Conservation (phyloP, 2,888 invertebrate species). For the Glaucopsyche alexis region DNA sequence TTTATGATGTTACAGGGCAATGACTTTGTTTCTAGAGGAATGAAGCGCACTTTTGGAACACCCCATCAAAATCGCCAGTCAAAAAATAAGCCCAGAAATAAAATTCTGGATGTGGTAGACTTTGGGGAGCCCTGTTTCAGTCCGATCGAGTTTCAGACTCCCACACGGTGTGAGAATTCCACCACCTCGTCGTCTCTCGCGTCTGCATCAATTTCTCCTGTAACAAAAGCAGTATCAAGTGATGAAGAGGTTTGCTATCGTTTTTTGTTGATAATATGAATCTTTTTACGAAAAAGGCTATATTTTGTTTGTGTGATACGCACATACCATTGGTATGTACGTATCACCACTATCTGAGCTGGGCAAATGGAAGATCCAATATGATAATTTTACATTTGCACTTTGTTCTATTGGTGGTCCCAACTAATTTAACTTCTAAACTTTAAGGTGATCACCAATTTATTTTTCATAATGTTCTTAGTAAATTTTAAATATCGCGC, state of each 20-base stretch:
- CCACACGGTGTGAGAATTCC: slow-evolving; percentile 52
- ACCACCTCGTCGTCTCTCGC: slow-evolving; percentile 58
- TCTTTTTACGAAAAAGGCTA: too few relatives aligned
- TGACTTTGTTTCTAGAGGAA: slow-evolving; percentile 58
- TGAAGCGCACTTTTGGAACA: slow-evolving; percentile 71
- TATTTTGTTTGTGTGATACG: too few relatives aligned
- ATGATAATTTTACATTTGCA: too few relatives aligned
- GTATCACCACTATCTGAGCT: too few relatives aligned
- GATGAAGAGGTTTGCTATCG: slow-evolving; percentile 61
- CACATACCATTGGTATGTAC: too few relatives aligned
- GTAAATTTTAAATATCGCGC: too few relatives aligned
- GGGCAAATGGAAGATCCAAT: too few relatives aligned
- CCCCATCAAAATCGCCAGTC: slow-evolving; percentile 53
- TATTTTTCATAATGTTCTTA: too few relatives aligned
- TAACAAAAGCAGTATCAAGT: slow-evolving; percentile 59
- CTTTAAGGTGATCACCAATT: too few relatives aligned
- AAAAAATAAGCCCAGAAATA: slow-evolving; percentile 58
- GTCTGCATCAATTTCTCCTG: slow-evolving; percentile 64
- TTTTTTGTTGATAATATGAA: too few relatives aligned
- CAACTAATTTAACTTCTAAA: too few relatives aligned
- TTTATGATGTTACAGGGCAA: slow-evolving; percentile 49
- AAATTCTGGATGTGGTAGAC: slow-evolving; percentile 65
- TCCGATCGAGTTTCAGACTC: slow-evolving; percentile 65
- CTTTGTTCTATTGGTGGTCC: too few relatives aligned
- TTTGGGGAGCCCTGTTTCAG: slow-evolving; percentile 67